Base-by-base conservation (phyloP, 2,888 invertebrate species). In the Drosophila merina region DNA sequence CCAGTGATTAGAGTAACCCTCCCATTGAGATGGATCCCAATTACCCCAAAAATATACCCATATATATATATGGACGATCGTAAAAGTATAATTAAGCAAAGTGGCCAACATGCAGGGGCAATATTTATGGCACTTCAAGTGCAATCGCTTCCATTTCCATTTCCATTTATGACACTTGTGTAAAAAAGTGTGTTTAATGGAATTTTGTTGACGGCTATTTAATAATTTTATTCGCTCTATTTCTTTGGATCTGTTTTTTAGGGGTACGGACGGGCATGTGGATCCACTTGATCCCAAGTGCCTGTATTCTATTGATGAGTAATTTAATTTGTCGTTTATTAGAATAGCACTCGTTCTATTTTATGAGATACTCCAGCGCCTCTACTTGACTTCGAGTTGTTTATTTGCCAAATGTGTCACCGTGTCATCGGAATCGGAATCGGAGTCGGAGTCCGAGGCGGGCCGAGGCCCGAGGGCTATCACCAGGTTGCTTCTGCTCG, bases 251-350 rank as follows among this genome's bases (percentile, higher is more conserved):
- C 20, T 20, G 20, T 20, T 20, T 20, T 20, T 20, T 20, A 20
- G 20, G 20, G 20, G 20, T 20, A 20, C 20, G 20, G 20, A 20
- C 20, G 20, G 20, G 20, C 38, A 57, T 50, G 57, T 31, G 57
- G 57, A 9, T 49, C 62, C 52, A 47, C 51, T 30, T 33, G 12
- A 52, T 25, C 49, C 49, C 49, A 49, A 52, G 42, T 67, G 51
- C 12, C 31, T 9, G 38, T 64, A 36, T 38, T 38, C 42, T 48
- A 50, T 52, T 86, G 84, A 88, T 86, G 89, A 76, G 79, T 88
- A 89, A 87, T 89, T 89, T 74, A 77, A 87, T 88, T 87, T 88
- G 85, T 76, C 76, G 86, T 76, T 88, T 86, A 89, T 89, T 89
- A 79, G 86, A 77, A 77, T 76, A 81, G 81, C 89, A 89, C 88